Conservation (phyloP, 2,888 invertebrate species). For the Nomada ruficornis region DNA sequence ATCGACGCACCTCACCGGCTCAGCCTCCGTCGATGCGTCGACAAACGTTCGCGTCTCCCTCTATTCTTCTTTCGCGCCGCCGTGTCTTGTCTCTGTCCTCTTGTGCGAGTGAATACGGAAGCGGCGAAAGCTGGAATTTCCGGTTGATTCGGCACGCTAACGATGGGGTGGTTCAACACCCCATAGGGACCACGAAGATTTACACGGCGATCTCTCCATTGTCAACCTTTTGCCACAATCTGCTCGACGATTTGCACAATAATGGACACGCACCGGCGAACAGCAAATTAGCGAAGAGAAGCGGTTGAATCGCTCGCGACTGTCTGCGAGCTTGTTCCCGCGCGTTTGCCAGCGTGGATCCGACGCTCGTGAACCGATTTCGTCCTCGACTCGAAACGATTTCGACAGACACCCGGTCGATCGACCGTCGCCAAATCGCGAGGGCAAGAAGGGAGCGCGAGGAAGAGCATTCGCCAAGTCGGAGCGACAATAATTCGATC, state of each 20-base stretch:
- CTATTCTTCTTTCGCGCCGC: neutral
- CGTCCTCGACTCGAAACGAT: too few relatives aligned
- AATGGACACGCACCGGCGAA: slow-evolving; percentile 77
- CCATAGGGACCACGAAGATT: slow-evolving; percentile 65
- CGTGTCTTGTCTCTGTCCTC: slow-evolving; percentile 5
- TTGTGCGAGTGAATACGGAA: slow-evolving; percentile 76
- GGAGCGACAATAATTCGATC: neutral
- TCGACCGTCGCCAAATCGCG: too few relatives aligned
- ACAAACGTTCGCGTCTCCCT: neutral
- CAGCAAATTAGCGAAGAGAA: slow-evolving; percentile 77
- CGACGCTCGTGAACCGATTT: neutral
- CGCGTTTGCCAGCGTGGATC: neutral
- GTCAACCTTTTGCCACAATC: slow-evolving; percentile 73
- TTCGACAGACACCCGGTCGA: too few relatives aligned
- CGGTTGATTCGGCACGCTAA: slow-evolving; percentile 84
- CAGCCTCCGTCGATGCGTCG: slow-evolving; percentile 33
- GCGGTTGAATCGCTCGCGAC: slow-evolving; percentile 71
- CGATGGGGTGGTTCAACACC: slow-evolving; percentile 80
- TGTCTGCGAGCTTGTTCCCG: neutral
- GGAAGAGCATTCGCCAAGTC: neutral
- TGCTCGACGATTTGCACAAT: slow-evolving; percentile 82
- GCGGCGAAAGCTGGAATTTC: slow-evolving; percentile 84
- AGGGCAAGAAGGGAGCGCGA: too few relatives aligned
- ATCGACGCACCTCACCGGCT: slow-evolving; percentile 38
- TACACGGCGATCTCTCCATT: slow-evolving; percentile 70